Evolutionary conservation across 2,113 vertebrate species (phyloP).

Genomic region (Thalassoma bifasciatum): DNA sequence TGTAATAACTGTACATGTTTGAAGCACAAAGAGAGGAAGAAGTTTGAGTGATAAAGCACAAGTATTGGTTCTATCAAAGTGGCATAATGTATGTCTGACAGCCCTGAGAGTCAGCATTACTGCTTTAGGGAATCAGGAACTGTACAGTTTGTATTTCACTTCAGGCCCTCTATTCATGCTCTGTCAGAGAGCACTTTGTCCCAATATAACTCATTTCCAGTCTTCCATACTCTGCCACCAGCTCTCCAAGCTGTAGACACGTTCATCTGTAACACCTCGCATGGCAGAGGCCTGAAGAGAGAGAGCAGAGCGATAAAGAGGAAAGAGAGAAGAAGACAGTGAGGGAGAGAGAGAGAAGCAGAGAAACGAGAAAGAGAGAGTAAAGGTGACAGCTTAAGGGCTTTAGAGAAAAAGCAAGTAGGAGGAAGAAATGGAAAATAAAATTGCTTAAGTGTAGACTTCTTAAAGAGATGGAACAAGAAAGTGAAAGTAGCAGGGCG

Average conservation of each 20-base stretch:
- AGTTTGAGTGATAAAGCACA: background rate
- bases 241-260: constrained; percentile 42
- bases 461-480: constrained; percentile 35
- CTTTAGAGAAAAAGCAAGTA: constrained; percentile 37
- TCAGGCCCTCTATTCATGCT: constrained; percentile 13
- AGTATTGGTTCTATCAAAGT: background rate
- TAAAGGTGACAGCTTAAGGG: constrained; percentile 52
- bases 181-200: constrained; percentile 23
- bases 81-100: background rate
- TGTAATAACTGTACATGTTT: too few relatives aligned
- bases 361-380: background rate
- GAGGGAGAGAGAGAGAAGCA: background rate
- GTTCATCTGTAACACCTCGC: constrained; percentile 43
- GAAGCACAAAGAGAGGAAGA: background rate
- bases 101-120: background rate
- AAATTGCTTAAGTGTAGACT: constrained; percentile 49
- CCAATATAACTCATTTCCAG: constrained; percentile 44
- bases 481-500: constrained; percentile 15
- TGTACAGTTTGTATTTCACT: constrained; percentile 35
- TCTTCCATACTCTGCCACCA: constrained; percentile 28
- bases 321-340: constrained; percentile 20
- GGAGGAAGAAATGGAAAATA: constrained; percentile 34
- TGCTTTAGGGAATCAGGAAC: constrained; percentile 23
- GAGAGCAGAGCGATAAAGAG: constrained; percentile 37
- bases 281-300: constrained; percentile 40